These are phyloP conservation scores for Trissolcus basalis DNA, from an alignment of 1,140 invertebrate species.

Conservation along the genomic window DNA sequence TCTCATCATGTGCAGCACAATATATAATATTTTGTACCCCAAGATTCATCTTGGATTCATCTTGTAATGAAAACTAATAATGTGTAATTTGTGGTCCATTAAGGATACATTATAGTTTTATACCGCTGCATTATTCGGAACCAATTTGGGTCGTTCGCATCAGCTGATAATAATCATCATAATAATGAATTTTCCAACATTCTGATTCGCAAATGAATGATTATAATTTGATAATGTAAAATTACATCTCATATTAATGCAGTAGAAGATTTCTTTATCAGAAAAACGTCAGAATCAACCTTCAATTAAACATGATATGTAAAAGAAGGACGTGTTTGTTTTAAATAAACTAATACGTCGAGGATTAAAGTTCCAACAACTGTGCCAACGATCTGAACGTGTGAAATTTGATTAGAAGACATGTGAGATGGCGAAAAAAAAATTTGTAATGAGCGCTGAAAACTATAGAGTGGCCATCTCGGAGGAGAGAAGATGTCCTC, in stretches of 20 bases:
- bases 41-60: background rate
- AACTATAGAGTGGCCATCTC: background rate
- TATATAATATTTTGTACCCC: no score
- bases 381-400: no score
- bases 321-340: no score
- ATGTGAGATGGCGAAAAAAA: slow-evolving; percentile 29
- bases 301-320: no score
- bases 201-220: no score
- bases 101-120: slow-evolving; percentile 1
- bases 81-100: slow-evolving; percentile 7
- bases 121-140: background rate
- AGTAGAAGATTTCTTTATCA: no score
- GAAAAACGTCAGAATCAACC: no score
- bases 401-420: background rate
- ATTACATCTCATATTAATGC: no score
- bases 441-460: slow-evolving; percentile 58
- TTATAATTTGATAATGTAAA: no score
- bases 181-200: background rate
- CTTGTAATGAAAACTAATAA: background rate
- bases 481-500: slow-evolving; percentile 63
- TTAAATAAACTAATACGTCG: no score
- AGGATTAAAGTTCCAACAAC: no score
- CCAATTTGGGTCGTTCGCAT: background rate
- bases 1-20: no score
- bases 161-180: background rate